phyloP scores from a whole-genome alignment of 2,888 invertebrate genomes.

The Charanyca ferruginea region DNA sequence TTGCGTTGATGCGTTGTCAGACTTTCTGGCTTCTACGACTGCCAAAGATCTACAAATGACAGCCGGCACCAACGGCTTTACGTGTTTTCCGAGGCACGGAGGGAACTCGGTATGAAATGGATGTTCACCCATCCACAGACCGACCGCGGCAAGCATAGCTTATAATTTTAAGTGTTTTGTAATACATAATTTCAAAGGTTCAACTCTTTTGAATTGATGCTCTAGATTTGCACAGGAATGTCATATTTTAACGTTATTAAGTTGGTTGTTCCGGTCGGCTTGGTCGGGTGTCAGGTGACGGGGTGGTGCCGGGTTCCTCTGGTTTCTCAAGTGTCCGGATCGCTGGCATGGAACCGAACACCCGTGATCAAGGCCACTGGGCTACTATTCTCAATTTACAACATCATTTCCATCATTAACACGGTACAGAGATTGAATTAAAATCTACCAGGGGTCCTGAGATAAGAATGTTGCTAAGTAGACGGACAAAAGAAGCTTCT shows the following conservation, averaged over 20 bases:
- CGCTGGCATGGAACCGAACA: constrained; percentile 78
- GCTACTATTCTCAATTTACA: constrained; percentile 74
- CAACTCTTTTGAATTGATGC: constrained; percentile 1
- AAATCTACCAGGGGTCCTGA: constrained; percentile 20
- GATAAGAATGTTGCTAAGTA: constrained; percentile 25
- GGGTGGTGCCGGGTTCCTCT: constrained; percentile 73
- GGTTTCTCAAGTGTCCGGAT: constrained; percentile 76
- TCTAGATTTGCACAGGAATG: constrained; percentile 29
- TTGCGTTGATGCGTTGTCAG: too few species aligned
- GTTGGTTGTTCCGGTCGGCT: constrained; percentile 67
- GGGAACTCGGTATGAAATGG: too few species aligned
- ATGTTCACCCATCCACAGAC: too few species aligned
- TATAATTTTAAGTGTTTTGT: too few species aligned
- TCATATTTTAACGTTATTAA: constrained; percentile 25
- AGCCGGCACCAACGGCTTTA: too few species aligned
- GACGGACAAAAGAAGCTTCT: constrained; percentile 1
- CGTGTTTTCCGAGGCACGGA: too few species aligned
- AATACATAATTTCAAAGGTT: not conserved
- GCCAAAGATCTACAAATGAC: too few species aligned
- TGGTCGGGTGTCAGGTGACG: constrained; percentile 70
- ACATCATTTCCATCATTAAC: constrained; percentile 63
- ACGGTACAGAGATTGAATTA: constrained; percentile 41
- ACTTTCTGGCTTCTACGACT: too few species aligned
- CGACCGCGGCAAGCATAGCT: too few species aligned
- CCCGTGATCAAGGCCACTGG: constrained; percentile 81